A percentile compares a stretch with the other conserved stretches of the same genome.
Conservation (phyloP, 2,113 vertebrate genomes). For the Peromyscus californicus region DNA sequence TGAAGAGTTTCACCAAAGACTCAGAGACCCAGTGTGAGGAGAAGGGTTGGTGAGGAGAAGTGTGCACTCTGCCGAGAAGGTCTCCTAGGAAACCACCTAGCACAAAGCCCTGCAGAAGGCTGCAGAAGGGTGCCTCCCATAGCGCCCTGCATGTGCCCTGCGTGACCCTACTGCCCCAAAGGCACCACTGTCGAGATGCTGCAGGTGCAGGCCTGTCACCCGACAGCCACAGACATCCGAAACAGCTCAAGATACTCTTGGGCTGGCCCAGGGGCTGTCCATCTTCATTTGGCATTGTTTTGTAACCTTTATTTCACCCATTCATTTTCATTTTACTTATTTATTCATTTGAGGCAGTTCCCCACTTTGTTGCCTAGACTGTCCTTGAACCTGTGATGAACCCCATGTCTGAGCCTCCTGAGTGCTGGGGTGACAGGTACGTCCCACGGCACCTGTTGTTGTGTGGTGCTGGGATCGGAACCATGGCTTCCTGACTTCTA, state of each 20-base stretch:
- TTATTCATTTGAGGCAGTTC: neutral
- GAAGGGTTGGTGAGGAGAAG: neutral
- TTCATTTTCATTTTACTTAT: neutral
- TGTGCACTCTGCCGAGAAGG: neutral
- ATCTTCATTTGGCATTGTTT: neutral
- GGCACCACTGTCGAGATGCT: neutral
- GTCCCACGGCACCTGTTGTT: neutral
- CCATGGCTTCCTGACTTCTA: neutral
- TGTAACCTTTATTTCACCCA: neutral
- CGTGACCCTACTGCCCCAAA: neutral
- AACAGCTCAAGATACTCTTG: neutral
- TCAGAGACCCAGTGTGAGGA: neutral
- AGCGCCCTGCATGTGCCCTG: neutral
- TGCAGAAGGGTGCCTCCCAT: neutral
- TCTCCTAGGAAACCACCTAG: neutral
- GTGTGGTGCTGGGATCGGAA: neutral
- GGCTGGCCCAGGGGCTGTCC: neutral
- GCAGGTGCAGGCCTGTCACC: neutral
- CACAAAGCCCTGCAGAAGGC: neutral
- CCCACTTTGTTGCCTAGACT: neutral
- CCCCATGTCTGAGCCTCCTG: neutral
- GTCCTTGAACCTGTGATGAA: neutral
- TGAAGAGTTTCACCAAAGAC: neutral
- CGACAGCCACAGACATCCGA: neutral
- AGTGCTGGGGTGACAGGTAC: neutral